Evolutionary conservation across 1,140 invertebrate genomes (phyloP), one percentile per base, ranked within the genome.

Genomic region (Lucilia sericata): DNA sequence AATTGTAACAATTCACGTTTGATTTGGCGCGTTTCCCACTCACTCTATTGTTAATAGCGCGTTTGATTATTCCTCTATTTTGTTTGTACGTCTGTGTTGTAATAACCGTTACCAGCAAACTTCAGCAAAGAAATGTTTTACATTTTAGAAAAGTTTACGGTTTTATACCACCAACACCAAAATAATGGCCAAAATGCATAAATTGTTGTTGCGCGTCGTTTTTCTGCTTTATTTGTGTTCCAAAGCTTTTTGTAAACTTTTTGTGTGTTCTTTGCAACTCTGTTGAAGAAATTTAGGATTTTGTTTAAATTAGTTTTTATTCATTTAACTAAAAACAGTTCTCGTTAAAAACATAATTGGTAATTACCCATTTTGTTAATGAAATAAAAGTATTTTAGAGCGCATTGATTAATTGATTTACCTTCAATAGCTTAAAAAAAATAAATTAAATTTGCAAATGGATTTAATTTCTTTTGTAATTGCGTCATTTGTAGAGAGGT

Each of bases 21-120:
- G n/a, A 60, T 14, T 60, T 60, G 14, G 55, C 55, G 55, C 55
- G 14, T 17, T 60, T 60, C 17, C 13, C 17, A 42, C 42, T 42
- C 42, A 42, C 42, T 42, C 42, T 8, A 7, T 42, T 42, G 42
- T 42, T 42, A 42, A 8, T 42, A 42, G 42, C 42, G 42, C 42
- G 42, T 8, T 42, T 10, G 42, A 42, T 42, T 10, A 42, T 42
- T 10, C 42, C 42, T 42, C 5, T 42, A 42, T 42, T 42, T 42
- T 42, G 42, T 42, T 42, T 8, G 42, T 60, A 17, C 7, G 55
- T n/a, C 4, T 60, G 17, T 60, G n/a, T 60, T 60, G 14, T 60
- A 60, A 60, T 78, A 78, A 78, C 75, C 75, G 75, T 78, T 78
- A 78, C 75, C 75, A 78, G n/a, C 75, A 78, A 47, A 78, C 34